phyloP scores from a whole-genome alignment of 2,888 invertebrate species.

The Macaria liturata region DNA sequence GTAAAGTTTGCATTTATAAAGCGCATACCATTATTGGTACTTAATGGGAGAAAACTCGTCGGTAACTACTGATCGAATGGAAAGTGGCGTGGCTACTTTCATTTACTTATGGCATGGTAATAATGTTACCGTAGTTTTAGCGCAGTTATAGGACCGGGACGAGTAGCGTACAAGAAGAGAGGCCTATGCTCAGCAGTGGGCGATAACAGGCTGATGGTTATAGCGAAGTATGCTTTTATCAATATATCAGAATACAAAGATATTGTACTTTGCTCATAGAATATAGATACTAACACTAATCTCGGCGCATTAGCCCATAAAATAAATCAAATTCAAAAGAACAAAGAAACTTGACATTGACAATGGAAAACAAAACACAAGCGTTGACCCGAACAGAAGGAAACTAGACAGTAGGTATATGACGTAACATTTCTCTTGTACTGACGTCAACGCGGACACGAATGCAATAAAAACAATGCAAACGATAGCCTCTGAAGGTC shows the following conservation, averaged over 20 bases:
- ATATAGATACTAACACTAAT: no score
- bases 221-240: no score
- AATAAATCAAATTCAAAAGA: not conserved
- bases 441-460: constrained; percentile 21
- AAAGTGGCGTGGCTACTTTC: not conserved
- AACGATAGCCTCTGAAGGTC: constrained; percentile 29
- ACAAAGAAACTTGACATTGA: constrained; percentile 15
- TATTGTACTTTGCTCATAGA: no score
- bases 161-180: no score
- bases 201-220: no score
- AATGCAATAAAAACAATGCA: constrained; percentile 32
- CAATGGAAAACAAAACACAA: constrained; percentile 11
- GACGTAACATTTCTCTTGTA: constrained; percentile 2
- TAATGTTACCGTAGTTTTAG: no score
- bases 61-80: not conserved
- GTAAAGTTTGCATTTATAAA: no score
- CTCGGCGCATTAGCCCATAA: no score
- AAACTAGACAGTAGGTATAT: not conserved
- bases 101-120: not conserved
- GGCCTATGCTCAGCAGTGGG: no score
- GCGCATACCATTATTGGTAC: no score
- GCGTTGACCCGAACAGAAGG: constrained; percentile 3
- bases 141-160: no score
- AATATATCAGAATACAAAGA: no score
- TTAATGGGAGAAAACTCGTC: not conserved